A percentile compares a stretch with the other conserved stretches of the same genome.
phyloP scores from a whole-genome alignment of 1,140 invertebrate genomes.

The Spodoptera litura region DNA sequence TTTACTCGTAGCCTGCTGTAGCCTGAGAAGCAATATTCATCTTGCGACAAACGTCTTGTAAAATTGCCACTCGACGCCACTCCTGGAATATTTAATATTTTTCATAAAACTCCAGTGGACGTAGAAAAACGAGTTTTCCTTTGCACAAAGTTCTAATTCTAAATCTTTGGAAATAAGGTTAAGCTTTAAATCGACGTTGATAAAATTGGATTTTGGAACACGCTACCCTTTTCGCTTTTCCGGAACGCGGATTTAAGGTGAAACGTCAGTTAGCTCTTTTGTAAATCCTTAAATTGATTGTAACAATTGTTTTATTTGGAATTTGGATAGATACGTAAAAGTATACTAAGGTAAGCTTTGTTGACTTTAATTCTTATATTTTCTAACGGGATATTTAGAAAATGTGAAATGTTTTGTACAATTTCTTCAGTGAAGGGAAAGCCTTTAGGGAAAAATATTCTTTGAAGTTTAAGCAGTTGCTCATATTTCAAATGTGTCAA shows the following conservation, averaged over 20 bases:
- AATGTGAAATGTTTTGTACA: too few relatives aligned
- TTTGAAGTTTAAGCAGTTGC: too few relatives aligned
- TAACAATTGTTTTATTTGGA: constrained; percentile 4
- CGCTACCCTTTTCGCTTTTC: constrained; percentile 24
- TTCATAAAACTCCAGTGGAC: constrained; percentile 8
- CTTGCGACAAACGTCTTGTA: constrained; percentile 9
- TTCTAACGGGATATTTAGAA: too few relatives aligned
- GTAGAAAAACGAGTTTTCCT: constrained; percentile 15
- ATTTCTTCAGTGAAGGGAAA: too few relatives aligned
- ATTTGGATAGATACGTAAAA: neutral
- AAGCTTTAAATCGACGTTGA: constrained; percentile 16
- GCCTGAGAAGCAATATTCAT: constrained; percentile 15
- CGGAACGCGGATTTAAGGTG: constrained; percentile 10
- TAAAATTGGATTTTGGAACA: neutral
- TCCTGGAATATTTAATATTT: constrained; percentile 17
- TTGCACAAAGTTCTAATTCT: neutral
- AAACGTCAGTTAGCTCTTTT: constrained; percentile 10
- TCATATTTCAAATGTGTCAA: too few relatives aligned
- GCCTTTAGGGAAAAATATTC: too few relatives aligned
- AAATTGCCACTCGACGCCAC: constrained; percentile 27
- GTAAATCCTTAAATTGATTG: constrained; percentile 27
- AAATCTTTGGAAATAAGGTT: constrained; percentile 1
- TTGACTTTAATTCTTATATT: too few relatives aligned
- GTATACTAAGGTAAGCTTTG: too few relatives aligned
- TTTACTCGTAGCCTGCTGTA: too few relatives aligned